A percentile compares a stretch with the other conserved stretches of the same genome.
Conservation (phyloP, 2,797 vertebrate species). For the Myotis myotis region DNA sequence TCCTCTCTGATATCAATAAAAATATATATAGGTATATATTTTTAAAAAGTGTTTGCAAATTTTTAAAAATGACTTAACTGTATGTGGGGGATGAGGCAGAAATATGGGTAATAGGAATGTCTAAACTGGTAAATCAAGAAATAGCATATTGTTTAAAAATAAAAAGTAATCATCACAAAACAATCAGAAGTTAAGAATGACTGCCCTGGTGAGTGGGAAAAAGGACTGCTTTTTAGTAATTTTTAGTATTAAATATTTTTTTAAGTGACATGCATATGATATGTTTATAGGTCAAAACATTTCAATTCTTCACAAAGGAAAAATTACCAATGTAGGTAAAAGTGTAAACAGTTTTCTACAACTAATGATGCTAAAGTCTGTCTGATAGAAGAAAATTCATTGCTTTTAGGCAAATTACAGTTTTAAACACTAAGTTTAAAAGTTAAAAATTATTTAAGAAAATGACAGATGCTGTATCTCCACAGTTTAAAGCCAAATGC, state of each 20-base stretch:
- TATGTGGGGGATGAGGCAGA: neutral
- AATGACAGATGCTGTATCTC: neutral
- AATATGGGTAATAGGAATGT: neutral
- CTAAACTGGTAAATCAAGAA: neutral
- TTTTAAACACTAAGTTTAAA: constrained; percentile 25
- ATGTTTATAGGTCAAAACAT: neutral
- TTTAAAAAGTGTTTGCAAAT: neutral
- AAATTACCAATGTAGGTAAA: neutral
- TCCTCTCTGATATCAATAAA: no score
- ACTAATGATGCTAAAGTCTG: neutral
- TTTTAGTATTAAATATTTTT: neutral
- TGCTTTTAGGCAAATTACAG: neutral
- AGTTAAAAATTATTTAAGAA: neutral
- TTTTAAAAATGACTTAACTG: neutral
- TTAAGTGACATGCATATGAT: neutral
- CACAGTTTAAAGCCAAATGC: neutral
- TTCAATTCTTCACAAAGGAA: neutral
- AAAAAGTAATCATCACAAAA: neutral
- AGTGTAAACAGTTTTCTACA: neutral
- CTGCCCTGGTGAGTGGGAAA: no score
- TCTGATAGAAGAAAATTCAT: neutral
- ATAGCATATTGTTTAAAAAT: neutral
- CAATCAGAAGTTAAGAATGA: neutral
- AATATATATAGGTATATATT: no score
- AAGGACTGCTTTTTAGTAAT: no score